These are phyloP conservation scores for Netelia inedita DNA, from an alignment of 2,888 invertebrate genomes.

Conservation along the genomic window DNA sequence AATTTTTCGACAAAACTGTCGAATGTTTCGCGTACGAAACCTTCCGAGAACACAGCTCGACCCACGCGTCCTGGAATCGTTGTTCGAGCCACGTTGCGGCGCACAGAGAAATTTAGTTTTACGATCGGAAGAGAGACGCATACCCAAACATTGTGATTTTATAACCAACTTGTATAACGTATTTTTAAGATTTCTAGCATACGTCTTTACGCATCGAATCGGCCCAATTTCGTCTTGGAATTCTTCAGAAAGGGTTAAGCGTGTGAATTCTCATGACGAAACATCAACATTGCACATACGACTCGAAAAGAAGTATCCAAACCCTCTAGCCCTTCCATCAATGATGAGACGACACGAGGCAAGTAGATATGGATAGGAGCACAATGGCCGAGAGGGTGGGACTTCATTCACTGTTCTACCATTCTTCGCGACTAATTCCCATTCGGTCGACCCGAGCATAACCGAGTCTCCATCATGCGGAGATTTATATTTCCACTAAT, in stretches of 20 bases:
- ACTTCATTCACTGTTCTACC: not conserved
- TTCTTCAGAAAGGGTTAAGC: constrained; percentile 43
- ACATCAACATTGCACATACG: not conserved
- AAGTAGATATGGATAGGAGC: not conserved
- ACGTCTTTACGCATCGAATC: constrained; percentile 45
- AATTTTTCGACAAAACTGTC: constrained; percentile 69
- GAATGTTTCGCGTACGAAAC: constrained; percentile 25
- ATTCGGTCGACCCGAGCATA: constrained; percentile 24
- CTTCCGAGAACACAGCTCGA: constrained; percentile 61
- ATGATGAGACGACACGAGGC: not conserved
- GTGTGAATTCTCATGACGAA: constrained; percentile 27
- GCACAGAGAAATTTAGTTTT: constrained; percentile 49
- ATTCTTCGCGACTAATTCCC: constrained; percentile 39
- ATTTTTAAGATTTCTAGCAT: constrained; percentile 41
- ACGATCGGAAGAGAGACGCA: constrained; percentile 57
- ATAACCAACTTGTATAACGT: constrained; percentile 36
- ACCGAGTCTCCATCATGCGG: not conserved
- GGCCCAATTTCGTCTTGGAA: constrained; percentile 24
- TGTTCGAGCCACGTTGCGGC: constrained; percentile 10
- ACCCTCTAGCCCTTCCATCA: not conserved
- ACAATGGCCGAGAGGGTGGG: not conserved
- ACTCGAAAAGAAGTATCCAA: not conserved
- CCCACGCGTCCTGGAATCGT: constrained; percentile 32
- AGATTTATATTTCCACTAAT: constrained; percentile 73
- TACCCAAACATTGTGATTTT: constrained; percentile 40